Evolutionary conservation across 2,888 invertebrate species (phyloP).

Genomic region (Osmoderma eremita): DNA sequence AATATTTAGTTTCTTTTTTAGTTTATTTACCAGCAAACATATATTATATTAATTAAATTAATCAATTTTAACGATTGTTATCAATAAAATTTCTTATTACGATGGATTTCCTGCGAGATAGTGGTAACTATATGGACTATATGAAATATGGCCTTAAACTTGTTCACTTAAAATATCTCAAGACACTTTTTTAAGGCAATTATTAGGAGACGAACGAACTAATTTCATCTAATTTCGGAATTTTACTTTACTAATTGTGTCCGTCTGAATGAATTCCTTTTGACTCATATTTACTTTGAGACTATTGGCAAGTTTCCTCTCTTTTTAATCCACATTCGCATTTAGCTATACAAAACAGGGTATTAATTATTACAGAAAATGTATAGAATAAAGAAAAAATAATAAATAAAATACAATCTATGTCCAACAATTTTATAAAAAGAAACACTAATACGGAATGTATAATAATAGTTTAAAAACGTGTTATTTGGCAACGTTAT

Average conservation of each 20-base stretch:
- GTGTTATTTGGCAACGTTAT: conserved; percentile 66
- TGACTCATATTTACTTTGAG: conserved; percentile 55
- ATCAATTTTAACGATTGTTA: conserved; percentile 7
- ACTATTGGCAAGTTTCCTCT: conserved; percentile 50
- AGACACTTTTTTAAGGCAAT: conserved; percentile 54
- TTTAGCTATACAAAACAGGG: conserved; percentile 26
- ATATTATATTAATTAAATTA: background rate
- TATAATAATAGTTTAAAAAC: conserved; percentile 61
- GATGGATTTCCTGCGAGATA: conserved; percentile 15
- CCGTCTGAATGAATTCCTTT: conserved; percentile 43
- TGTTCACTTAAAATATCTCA: conserved; percentile 44
- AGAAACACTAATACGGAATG: conserved; percentile 63
- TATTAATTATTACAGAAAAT: conserved; percentile 24
- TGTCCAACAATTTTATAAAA: conserved; percentile 53
- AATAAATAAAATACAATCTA: conserved; percentile 51
- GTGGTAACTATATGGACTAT: conserved; percentile 43
- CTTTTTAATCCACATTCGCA: conserved; percentile 28
- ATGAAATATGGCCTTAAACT: conserved; percentile 43
- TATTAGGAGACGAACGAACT: conserved; percentile 45
- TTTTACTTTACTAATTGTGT: conserved; percentile 43
- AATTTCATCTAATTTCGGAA: conserved; percentile 2
- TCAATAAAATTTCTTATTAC: conserved; percentile 22
- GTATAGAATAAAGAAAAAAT: conserved; percentile 44
- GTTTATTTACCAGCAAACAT: conserved; percentile 1
- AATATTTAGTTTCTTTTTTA: conserved; percentile 10